Evolutionary conservation across 1,140 invertebrate genomes (phyloP).

Genomic region (Camponotus floridanus): DNA sequence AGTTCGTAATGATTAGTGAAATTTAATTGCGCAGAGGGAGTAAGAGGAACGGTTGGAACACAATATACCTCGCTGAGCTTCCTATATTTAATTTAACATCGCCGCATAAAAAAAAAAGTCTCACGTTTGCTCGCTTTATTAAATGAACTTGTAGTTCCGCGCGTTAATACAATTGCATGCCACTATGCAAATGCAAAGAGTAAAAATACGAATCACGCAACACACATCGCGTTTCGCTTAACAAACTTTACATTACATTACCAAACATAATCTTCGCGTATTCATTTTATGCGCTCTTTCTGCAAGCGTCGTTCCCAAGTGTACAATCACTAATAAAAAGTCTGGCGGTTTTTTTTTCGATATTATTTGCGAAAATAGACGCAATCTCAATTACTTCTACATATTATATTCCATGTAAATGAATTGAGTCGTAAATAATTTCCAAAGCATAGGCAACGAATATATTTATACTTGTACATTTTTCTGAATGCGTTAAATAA

Average conservation of each 20-base stretch:
- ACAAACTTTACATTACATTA: slow-evolving; percentile 61
- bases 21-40: slow-evolving; percentile 44
- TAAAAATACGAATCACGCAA: slow-evolving; percentile 63
- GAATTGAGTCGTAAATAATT: background rate
- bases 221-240: slow-evolving; percentile 53
- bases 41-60: slow-evolving; percentile 11
- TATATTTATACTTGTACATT: background rate
- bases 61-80: slow-evolving; percentile 36
- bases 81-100: slow-evolving; percentile 57
- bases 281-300: slow-evolving; percentile 46
- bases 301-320: slow-evolving; percentile 34
- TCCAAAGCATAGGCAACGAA: background rate
- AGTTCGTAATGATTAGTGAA: slow-evolving; percentile 42
- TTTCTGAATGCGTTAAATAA: too few species aligned
- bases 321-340: slow-evolving; percentile 48
- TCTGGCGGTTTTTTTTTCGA: slow-evolving; percentile 12
- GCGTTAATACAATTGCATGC: slow-evolving; percentile 55
- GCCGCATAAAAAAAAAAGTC: slow-evolving; percentile 25
- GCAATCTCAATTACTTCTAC: slow-evolving; percentile 12
- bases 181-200: slow-evolving; percentile 53
- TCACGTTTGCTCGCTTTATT: slow-evolving; percentile 55
- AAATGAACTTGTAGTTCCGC: slow-evolving; percentile 55
- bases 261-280: slow-evolving; percentile 60
- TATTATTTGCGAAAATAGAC: slow-evolving; percentile 33
- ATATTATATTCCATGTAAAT: background rate